Base-by-base conservation (phyloP, 1,140 invertebrate genomes). In the Centruroides sculpturatus region DNA sequence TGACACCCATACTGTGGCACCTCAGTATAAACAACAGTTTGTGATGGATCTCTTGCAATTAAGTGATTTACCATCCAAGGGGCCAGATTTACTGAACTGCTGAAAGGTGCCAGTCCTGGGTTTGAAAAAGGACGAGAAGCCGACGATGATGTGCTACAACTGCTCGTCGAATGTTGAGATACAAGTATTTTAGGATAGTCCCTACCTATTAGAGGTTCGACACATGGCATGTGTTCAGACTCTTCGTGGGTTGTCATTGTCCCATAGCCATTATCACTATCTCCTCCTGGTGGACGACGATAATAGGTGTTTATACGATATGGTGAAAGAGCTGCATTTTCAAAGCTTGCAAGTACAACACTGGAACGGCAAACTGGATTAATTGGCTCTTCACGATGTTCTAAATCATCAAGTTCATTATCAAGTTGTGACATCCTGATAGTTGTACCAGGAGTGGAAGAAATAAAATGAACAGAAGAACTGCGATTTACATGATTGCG, bases 241-340 rank as follows among this genome's bases (percentile, higher is more conserved):
- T 94, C 90, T 66, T 91, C 88, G 66, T 92, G 86, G 1, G 87
- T 89, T 0, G 89, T 93, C 90, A 94, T 94, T 0, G 91, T 94
- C 13, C 89, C 92, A 71, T 95, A 95, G 3, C 92, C 92, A 71
- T 93, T 89, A 75, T 95, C 92, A 46, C 88, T 92, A 5, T 85
- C 86, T 8, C 85, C 82, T 13, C 72, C 69, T 11, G 66, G 63
- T 34, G 86, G 84, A 52, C 89, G 77, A 47, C 87, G 78, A 69
- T 92, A 92, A 50, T 78, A 79, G 0, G 87, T 87, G 11, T 88
- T 83, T 51, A 93, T 83, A 53, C 87, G 82, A 70, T 94, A 94
- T 0, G 91, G 91, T 2, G 89, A 92, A 62, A 91, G 83, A 4
- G 85, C 83, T 10, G 74, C 70, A 61, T 75, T 76, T 55, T 77